Evolutionary conservation across 1,140 invertebrate species (phyloP).

Genomic region (Apis florea): DNA sequence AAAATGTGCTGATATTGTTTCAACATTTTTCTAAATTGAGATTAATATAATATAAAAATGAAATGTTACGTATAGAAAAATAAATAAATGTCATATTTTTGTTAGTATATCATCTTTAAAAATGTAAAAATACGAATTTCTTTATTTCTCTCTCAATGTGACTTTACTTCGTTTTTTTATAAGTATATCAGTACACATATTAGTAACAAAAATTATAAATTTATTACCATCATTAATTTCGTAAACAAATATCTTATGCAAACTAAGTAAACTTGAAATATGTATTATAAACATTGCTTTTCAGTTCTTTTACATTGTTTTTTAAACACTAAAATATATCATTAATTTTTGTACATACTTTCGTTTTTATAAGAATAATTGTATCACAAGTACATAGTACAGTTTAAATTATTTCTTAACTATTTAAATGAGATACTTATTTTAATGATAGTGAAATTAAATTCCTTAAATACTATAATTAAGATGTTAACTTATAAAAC

Average conservation of each 20-base stretch:
- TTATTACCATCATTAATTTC: conserved; percentile 14
- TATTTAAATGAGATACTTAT: neutral
- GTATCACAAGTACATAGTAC: conserved; percentile 27
- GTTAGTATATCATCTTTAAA: neutral
- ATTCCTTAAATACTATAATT: conserved; percentile 17
- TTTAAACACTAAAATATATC: conserved; percentile 26
- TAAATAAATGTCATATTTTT: conserved; percentile 16
- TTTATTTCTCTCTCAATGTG: conserved; percentile 3
- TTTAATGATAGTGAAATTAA: conserved; percentile 9
- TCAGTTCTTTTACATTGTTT: conserved; percentile 18
- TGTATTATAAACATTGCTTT: conserved; percentile 28
- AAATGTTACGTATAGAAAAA: neutral
- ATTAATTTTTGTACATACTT: conserved; percentile 30
- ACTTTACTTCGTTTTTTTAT: neutral
- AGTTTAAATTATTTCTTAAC: conserved; percentile 30
- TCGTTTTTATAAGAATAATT: conserved; percentile 22
- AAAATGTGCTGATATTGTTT: conserved; percentile 1
- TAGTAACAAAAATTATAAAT: conserved; percentile 51
- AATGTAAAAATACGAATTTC: neutral
- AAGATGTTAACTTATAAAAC: conserved; percentile 19
- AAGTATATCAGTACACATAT: conserved; percentile 26
- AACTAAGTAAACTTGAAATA: conserved; percentile 38
- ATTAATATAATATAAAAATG: neutral
- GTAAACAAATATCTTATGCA: conserved; percentile 20
- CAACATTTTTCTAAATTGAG: conserved; percentile 7